Conservation (phyloP, 2,113 vertebrate genomes). For the Saguinus imperator region DNA sequence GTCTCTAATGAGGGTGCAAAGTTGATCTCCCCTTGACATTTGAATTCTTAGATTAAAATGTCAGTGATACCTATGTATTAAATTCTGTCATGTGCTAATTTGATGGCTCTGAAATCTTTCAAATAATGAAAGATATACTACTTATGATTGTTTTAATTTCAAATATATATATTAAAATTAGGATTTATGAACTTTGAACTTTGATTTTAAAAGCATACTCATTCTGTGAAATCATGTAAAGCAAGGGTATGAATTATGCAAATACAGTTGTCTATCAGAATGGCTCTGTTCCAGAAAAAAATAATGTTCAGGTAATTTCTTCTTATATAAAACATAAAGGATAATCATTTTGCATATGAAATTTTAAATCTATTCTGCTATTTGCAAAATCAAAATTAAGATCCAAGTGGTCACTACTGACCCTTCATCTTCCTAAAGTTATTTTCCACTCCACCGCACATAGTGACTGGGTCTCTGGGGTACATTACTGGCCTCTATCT, state of each 20-base stretch:
- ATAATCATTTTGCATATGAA: neutral
- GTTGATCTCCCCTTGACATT: neutral
- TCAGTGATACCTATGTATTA: neutral
- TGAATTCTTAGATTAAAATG: slow-evolving; percentile 11
- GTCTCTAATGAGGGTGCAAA: neutral
- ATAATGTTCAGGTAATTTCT: neutral
- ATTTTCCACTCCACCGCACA: neutral
- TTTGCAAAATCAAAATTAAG: neutral
- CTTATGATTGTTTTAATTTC: neutral
- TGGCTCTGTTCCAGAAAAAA: neutral
- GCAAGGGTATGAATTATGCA: neutral
- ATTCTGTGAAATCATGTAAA: neutral
- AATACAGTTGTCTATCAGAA: neutral
- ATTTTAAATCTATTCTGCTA: neutral
- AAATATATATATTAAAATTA: neutral
- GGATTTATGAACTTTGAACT: neutral
- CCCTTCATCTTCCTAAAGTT: neutral
- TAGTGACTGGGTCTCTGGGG: rapidly evolving
- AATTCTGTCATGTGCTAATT: neutral
- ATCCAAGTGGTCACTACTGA: neutral
- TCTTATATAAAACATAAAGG: neutral
- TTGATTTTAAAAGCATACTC: neutral
- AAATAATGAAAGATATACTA: neutral
- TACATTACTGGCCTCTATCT: neutral
- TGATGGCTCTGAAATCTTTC: neutral